Base-by-base conservation (phyloP, 2,113 vertebrate genomes). In the Forbesichthys agassizii region DNA sequence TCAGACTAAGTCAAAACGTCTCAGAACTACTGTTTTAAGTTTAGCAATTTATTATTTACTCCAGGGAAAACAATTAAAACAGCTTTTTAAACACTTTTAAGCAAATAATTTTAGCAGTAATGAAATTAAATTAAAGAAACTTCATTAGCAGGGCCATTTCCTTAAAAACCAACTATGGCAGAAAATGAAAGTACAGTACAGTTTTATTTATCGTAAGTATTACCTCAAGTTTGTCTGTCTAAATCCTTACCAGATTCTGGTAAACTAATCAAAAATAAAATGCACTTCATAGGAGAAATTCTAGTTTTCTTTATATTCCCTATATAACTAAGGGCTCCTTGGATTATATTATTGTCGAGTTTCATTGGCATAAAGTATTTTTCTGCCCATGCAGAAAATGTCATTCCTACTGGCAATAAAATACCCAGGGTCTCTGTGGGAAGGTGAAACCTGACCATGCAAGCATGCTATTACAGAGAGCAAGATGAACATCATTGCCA, bases 351-450 rank as follows among this genome's bases (percentile, higher is more conserved):
- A 47, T 64, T 14, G 36, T 33, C 33, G 68, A 62, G 57, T 75
- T 74, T 33, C 60, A 16, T 33, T 80, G 74, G 72, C 74, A 82
- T 85, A 84, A 84, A 68, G 59, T 77, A 75, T 53, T 76, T 79
- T 84, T 84, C 47, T 60, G 66, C 64, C n/a, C 33, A 67, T 55
- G 60, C 69, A 61, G 73, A 72, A 78, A 86, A 88, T 77, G 73
- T 78, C 73, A 83, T 74, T 83, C 66, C 71, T 84, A 80, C 77
- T 64, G 62, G 63, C 69, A 65, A 66, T 76, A 66, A 83, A 80
- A 86, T 73, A 82, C 72, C 72, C 72, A 5, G 46, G 62, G 74
- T 71, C 74, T 74, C 59, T 18, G 57, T 72, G 52, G 70, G 70
- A 52, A 46, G 46, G 54, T 20, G 75, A 81, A 64, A 69, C 71